Conservation (phyloP, 1,140 invertebrate genomes). For the Metaphire vulgaris region DNA sequence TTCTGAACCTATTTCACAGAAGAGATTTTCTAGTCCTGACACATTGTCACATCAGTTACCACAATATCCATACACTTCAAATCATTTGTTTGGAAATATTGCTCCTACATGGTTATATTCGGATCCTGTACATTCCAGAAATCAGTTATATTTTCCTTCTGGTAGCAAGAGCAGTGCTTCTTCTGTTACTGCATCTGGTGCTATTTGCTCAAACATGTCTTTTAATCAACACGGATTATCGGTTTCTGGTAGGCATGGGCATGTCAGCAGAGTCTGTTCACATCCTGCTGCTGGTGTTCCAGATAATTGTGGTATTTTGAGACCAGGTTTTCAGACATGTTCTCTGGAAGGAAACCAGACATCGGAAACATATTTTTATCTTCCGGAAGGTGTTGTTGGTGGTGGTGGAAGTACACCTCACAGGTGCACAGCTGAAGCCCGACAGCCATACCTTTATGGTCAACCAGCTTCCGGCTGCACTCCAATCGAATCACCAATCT, state of each 20-base stretch:
- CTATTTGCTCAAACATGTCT: not conserved
- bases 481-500: constrained; percentile 27
- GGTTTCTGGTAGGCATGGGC: not conserved
- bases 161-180: too few relatives aligned
- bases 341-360: not conserved
- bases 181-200: not conserved
- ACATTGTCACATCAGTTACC: not conserved
- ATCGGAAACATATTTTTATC: not conserved
- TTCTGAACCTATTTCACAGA: too few relatives aligned
- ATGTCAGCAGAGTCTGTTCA: not conserved
- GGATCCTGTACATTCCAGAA: constrained; percentile 8
- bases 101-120: not conserved
- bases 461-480: not conserved
- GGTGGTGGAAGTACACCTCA: not conserved
- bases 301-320: not conserved
- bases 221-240: not conserved
- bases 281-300: not conserved
- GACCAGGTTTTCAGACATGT: not conserved
- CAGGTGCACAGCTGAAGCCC: not conserved
- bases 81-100: not conserved
- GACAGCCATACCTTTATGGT: not conserved
- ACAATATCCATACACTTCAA: not conserved
- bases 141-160: not conserved
- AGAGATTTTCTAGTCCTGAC: not conserved
- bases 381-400: not conserved